A percentile compares a stretch with the other conserved stretches of the same genome.
Evolutionary conservation across 2,888 invertebrate species (phyloP).

Genomic region (Caenorhabditis parvicauda): DNA sequence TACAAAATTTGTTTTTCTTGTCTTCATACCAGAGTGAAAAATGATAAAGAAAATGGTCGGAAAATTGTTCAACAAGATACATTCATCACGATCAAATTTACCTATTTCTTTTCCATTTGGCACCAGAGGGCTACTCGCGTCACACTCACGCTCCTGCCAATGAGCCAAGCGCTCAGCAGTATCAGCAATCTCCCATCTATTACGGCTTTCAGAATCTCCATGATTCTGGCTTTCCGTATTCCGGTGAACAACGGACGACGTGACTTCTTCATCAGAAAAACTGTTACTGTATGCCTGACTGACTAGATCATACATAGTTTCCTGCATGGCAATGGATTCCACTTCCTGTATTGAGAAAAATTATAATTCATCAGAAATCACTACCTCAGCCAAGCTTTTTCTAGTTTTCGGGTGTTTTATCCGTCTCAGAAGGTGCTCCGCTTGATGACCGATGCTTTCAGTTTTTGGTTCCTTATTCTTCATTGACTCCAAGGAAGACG

Average conservation of each 20-base stretch:
- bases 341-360: constrained; percentile 8
- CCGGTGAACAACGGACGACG: neutral
- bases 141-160: constrained; percentile 30
- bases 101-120: constrained; percentile 25
- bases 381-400: constrained; percentile 42
- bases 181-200: constrained; percentile 27
- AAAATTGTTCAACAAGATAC: too few relatives aligned
- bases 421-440: constrained; percentile 24
- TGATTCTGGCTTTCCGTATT: neutral
- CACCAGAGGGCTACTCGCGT: constrained; percentile 27
- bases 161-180: constrained; percentile 42
- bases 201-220: too few relatives aligned
- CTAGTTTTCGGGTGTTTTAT: constrained; percentile 22
- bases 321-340: constrained; percentile 25
- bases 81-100: constrained; percentile 5
- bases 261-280: constrained; percentile 39
- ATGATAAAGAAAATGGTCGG: too few relatives aligned
- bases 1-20: too few relatives aligned
- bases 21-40: too few relatives aligned
- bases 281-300: constrained; percentile 44
- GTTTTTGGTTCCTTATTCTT: constrained; percentile 27
- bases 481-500: constrained; percentile 41
- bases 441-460: constrained; percentile 18
- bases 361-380: neutral
- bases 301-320: constrained; percentile 26